These are phyloP conservation scores for Trachymyrmex cornetzi DNA, from an alignment of 1,140 invertebrate genomes.

Conservation along the genomic window DNA sequence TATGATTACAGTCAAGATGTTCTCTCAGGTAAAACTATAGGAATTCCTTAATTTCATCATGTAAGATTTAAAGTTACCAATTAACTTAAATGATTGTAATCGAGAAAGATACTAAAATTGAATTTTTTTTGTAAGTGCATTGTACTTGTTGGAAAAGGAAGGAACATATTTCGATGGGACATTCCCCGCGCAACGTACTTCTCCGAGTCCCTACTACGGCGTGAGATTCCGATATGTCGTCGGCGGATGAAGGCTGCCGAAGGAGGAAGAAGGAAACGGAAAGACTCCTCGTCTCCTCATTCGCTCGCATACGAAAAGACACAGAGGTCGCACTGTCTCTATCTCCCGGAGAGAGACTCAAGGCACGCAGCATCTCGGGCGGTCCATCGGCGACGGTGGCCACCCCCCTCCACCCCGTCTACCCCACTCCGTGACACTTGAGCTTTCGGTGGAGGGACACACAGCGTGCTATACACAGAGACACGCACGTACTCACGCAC, in stretches of 20 bases:
- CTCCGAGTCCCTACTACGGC: not conserved
- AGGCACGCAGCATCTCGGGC: conserved; percentile 79
- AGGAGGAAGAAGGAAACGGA: conserved; percentile 38
- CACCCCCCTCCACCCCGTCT: conserved; percentile 27
- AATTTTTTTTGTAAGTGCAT: not conserved
- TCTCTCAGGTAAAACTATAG: not conserved
- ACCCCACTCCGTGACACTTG: conserved; percentile 44
- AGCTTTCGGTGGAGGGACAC: conserved; percentile 67
- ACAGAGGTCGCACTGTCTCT: conserved; percentile 69
- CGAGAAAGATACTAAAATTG: not conserved
- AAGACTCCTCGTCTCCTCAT: conserved; percentile 26
- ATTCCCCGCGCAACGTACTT: conserved; percentile 11
- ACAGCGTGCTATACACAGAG: conserved; percentile 32
- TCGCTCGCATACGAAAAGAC: conserved; percentile 50
- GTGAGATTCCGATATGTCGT: conserved; percentile 55
- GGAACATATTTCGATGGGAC: conserved; percentile 11
- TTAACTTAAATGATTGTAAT: not conserved
- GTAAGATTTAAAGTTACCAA: not conserved
- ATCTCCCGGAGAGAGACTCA: conserved; percentile 51
- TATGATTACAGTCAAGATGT: not conserved
- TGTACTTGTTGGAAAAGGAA: not conserved
- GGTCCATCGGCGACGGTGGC: conserved; percentile 79
- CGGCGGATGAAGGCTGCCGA: conserved; percentile 23
- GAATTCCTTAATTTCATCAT: not conserved
- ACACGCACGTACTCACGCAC: conserved; percentile 14